phyloP scores from a whole-genome alignment of 2,797 vertebrate species.

The Sylvilagus floridanus region DNA sequence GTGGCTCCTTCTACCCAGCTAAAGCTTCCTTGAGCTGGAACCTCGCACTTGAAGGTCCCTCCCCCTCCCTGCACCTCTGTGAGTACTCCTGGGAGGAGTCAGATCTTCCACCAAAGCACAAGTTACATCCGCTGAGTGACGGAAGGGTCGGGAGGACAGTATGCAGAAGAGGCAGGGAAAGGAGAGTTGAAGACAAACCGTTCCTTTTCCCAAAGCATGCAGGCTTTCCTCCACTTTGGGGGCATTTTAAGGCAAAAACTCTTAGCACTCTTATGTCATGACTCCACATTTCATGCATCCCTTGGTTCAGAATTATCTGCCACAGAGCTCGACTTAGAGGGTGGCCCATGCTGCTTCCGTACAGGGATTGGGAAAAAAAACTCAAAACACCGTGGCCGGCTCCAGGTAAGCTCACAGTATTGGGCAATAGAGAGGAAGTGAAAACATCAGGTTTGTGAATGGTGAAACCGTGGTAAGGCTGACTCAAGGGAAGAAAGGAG shows the following conservation, averaged over 20 bases:
- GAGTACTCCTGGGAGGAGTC: not conserved
- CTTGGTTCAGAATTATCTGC: not conserved
- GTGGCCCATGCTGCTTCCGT: not conserved
- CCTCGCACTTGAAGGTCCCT: not conserved
- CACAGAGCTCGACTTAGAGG: not conserved
- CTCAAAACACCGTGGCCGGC: not conserved
- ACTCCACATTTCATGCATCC: not conserved
- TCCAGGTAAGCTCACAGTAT: not conserved
- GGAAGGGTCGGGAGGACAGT: not conserved
- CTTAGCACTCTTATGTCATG: not conserved
- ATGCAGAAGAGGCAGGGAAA: not conserved
- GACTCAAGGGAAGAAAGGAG: not conserved
- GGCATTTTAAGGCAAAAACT: not conserved
- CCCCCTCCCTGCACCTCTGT: not conserved
- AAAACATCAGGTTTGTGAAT: not conserved
- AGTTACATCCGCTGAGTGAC: not conserved
- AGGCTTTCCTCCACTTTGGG: not conserved
- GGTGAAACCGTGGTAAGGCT: not conserved
- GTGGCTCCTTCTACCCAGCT: not conserved
- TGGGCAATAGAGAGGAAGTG: not conserved
- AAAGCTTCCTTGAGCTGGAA: not conserved
- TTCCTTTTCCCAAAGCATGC: not conserved
- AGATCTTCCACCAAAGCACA: not conserved
- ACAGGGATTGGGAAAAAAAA: not conserved
- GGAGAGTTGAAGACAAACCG: not conserved